A percentile compares a stretch with the other conserved stretches of the same genome.
Conservation (phyloP, 2,888 invertebrate species). For the Patella caerulea region DNA sequence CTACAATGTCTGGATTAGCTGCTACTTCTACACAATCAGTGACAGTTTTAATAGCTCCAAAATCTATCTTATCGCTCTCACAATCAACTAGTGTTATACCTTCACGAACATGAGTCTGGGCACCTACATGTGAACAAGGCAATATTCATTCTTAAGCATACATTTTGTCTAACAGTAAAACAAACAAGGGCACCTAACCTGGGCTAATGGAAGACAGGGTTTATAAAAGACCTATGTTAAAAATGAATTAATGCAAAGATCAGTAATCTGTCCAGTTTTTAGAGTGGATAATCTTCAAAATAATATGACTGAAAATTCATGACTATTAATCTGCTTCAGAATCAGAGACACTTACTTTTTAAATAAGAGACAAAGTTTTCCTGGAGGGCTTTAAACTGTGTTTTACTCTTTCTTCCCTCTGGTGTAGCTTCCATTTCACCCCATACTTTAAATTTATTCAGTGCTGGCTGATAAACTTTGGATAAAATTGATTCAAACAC, state of each 20-base stretch:
- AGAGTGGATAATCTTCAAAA: no score
- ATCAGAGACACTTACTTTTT: constrained; percentile 44
- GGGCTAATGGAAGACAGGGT: no score
- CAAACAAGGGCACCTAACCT: no score
- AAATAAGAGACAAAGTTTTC: constrained; percentile 56
- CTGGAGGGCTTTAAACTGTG: constrained; percentile 54
- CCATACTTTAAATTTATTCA: constrained; percentile 46
- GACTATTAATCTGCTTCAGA: no score
- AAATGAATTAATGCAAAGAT: background rate
- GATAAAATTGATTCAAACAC: constrained; percentile 47
- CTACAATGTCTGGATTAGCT: constrained; percentile 77
- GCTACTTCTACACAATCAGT: constrained; percentile 76
- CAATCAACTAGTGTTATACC: constrained; percentile 48
- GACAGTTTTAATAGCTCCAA: constrained; percentile 71
- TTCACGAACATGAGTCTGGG: constrained; percentile 58
- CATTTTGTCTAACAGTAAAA: no score
- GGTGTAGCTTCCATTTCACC: constrained; percentile 54
- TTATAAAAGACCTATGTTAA: no score
- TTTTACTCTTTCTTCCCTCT: constrained; percentile 54
- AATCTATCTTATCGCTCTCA: constrained; percentile 49
- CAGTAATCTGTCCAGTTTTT: no score
- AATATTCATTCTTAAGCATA: background rate
- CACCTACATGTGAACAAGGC: constrained; percentile 42
- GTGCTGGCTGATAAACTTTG: constrained; percentile 46
- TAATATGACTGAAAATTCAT: no score